phyloP scores from a whole-genome alignment of 2,113 vertebrate species.

The Sinocyclocheilus anophthalmus region DNA sequence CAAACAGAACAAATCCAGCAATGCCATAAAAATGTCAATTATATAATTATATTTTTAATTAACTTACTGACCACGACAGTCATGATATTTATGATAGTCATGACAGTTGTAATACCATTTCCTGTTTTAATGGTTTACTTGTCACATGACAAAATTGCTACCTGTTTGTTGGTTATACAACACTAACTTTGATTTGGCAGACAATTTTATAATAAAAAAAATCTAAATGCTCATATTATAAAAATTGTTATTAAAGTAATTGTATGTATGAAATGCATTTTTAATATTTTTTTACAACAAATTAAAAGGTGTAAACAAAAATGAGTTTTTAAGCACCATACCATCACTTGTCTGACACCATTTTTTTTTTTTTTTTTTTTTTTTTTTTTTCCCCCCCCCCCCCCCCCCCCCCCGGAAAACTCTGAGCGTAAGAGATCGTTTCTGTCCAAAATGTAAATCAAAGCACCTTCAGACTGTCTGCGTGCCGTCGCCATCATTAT shows the following conservation, averaged over 20 bases:
- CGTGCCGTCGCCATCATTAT: conserved; percentile 77
- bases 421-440: conserved; percentile 89
- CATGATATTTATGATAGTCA: background rate
- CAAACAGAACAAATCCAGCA: background rate
- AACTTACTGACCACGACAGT: background rate
- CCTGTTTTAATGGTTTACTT: background rate
- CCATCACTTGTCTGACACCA: conserved; percentile 88
- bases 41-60: too few relatives aligned
- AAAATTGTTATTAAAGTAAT: background rate
- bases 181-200: too few relatives aligned
- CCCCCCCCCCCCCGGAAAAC: too few relatives aligned
- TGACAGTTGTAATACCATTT: background rate
- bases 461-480: conserved; percentile 82
- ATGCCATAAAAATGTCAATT: background rate
- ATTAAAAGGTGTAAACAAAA: background rate
- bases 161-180: background rate
- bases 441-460: conserved; percentile 81
- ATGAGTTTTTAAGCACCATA: conserved; percentile 52
- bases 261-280: too few relatives aligned
- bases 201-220: too few relatives aligned
- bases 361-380: too few relatives aligned
- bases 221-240: background rate
- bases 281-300: background rate
- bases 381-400: too few relatives aligned
- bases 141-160: background rate